Percentiles rank a stretch among this genome's conserved stretches.
Evolutionary conservation across 2,888 invertebrate genomes (phyloP).

Genomic region (Synanthedon myopaeformis): DNA sequence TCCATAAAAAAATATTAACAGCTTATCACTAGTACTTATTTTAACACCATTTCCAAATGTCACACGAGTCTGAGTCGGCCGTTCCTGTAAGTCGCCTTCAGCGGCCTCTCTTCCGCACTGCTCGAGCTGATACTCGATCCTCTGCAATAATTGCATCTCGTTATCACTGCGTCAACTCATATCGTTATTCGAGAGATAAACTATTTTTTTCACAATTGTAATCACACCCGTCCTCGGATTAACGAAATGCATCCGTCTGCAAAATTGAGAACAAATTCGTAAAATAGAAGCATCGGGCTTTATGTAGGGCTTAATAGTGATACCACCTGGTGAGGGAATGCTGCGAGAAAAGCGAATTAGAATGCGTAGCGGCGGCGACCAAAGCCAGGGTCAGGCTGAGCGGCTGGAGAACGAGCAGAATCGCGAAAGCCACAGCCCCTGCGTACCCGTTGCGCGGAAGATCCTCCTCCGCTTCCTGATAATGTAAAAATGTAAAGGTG

Average conservation of each 20-base stretch:
- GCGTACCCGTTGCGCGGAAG: constrained; percentile 32
- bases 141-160: neutral
- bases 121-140: constrained; percentile 5
- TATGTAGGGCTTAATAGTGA: too few species aligned
- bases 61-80: constrained; percentile 31
- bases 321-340: too few species aligned
- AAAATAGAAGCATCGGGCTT: too few species aligned
- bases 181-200: too few species aligned
- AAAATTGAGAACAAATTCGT: too few species aligned
- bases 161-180: too few species aligned
- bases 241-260: too few species aligned
- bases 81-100: constrained; percentile 25
- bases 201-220: too few species aligned
- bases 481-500: neutral
- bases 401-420: constrained; percentile 27
- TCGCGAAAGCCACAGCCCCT: constrained; percentile 14
- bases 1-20: too few species aligned
- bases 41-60: neutral
- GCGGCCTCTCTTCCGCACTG: constrained; percentile 19
- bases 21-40: too few species aligned
- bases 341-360: neutral
- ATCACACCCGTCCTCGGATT: too few species aligned
- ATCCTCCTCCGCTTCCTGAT: constrained; percentile 35
- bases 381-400: constrained; percentile 21
- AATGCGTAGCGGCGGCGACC: constrained; percentile 10